phyloP scores from a whole-genome alignment of 2,113 vertebrate species.

The Daboia siamensis region DNA sequence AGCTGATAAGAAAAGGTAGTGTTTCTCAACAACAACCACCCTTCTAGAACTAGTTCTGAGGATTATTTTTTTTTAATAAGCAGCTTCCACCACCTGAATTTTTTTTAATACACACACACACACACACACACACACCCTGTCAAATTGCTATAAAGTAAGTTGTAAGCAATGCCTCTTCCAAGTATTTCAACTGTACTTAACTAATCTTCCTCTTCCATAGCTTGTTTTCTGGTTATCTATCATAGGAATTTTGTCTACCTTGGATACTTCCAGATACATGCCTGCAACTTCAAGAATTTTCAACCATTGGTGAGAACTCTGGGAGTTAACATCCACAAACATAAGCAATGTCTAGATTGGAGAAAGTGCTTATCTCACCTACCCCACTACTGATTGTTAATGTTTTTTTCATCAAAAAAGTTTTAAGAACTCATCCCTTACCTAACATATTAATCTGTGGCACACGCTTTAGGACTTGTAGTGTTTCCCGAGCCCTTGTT shows the following conservation, averaged over 20 bases:
- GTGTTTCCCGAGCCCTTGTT: slow-evolving; percentile 81
- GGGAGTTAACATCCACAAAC: neutral
- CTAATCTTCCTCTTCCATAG: neutral
- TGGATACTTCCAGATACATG: neutral
- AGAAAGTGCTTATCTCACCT: neutral
- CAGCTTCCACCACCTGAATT: neutral
- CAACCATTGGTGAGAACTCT: neutral
- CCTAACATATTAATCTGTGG: slow-evolving; percentile 84
- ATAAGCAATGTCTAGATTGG: neutral
- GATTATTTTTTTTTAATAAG: neutral
- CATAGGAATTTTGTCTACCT: neutral
- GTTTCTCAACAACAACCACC: neutral
- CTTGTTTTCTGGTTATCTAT: neutral
- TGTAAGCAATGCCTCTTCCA: neutral
- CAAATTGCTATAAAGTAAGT: neutral
- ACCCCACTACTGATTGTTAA: too few species aligned
- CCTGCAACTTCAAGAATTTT: neutral
- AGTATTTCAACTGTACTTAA: neutral
- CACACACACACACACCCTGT: too few species aligned
- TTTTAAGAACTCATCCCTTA: slow-evolving; percentile 50
- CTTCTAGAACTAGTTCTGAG: neutral
- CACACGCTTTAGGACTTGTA: slow-evolving; percentile 69
- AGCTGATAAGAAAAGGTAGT: neutral
- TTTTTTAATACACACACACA: too few species aligned
- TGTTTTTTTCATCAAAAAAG: neutral